These are phyloP conservation scores for Pangasius larnaudii DNA, from an alignment of 2,797 vertebrate species.

Conservation along the genomic window DNA sequence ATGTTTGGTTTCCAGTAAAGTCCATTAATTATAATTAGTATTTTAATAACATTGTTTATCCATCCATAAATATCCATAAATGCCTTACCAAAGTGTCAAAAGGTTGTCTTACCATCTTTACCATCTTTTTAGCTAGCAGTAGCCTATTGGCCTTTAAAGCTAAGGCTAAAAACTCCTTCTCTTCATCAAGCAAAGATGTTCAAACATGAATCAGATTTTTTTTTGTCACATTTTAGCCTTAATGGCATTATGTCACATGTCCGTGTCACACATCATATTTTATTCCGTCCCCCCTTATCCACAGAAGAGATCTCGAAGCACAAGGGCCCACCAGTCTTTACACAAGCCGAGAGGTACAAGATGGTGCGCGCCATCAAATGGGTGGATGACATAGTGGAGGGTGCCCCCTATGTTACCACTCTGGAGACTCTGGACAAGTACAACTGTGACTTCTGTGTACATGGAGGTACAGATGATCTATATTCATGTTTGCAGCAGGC, in stretches of 20 bases:
- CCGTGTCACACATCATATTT: neutral
- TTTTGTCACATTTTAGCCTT: neutral
- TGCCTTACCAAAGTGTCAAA: neutral
- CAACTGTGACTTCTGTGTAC: conserved; percentile 94
- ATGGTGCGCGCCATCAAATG: conserved; percentile 98
- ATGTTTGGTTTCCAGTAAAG: neutral
- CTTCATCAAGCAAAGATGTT: neutral
- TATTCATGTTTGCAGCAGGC: neutral
- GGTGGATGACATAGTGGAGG: conserved; percentile 96
- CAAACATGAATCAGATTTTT: neutral
- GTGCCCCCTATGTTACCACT: conserved; percentile 94
- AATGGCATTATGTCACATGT: neutral
- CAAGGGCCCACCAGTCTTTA: conserved; percentile 97
- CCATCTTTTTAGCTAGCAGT: no score
- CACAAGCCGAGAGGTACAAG: conserved; percentile 93
- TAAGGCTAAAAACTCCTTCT: neutral
- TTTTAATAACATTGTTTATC: neutral
- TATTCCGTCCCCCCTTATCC: neutral
- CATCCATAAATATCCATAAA: neutral
- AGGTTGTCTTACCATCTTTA: neutral
- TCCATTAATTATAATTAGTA: neutral
- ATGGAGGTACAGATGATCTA: conserved; percentile 72
- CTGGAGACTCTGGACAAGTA: conserved; percentile 93
- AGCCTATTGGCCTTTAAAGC: neutral
- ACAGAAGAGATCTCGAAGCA: conserved; percentile 94